Evolutionary conservation across 2,797 vertebrate genomes (phyloP).

Genomic region (Anisognathus igniventris): DNA sequence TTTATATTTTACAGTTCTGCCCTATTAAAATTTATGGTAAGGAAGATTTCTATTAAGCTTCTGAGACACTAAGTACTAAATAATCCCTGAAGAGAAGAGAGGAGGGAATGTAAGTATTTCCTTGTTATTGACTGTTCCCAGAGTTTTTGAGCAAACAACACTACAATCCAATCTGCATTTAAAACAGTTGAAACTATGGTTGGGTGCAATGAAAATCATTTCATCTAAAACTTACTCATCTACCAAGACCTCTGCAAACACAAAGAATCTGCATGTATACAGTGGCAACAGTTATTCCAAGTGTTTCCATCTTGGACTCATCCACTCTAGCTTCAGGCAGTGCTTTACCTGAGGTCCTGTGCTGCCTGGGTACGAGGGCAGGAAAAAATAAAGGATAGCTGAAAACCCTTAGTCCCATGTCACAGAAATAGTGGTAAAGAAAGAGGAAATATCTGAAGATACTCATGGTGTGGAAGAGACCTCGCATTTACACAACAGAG

Average conservation of each 20-base stretch:
- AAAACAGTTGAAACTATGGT: background rate
- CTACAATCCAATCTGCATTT: background rate
- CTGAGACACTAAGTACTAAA: slow-evolving; percentile 10
- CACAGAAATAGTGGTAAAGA: background rate
- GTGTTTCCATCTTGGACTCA: background rate
- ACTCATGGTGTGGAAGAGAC: background rate
- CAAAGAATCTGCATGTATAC: background rate
- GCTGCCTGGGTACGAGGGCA: background rate
- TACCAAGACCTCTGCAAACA: background rate
- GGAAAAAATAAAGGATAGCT: background rate
- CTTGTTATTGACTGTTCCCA: background rate
- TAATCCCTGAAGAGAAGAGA: background rate
- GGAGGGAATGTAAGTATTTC: background rate
- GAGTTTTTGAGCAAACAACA: background rate
- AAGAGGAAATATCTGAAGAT: background rate
- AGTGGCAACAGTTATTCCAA: background rate
- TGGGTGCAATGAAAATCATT: background rate
- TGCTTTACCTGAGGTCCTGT: background rate
- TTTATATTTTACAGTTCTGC: slow-evolving; percentile 8
- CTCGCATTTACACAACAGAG: background rate
- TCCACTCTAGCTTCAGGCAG: background rate
- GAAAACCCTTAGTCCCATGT: background rate
- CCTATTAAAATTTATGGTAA: slow-evolving; percentile 55
- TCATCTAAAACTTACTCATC: background rate
- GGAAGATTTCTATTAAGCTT: slow-evolving; percentile 27